A percentile compares a stretch with the other conserved stretches of the same genome.
Evolutionary conservation across 1,140 invertebrate species (phyloP).

Genomic region (Ephestia elutella): DNA sequence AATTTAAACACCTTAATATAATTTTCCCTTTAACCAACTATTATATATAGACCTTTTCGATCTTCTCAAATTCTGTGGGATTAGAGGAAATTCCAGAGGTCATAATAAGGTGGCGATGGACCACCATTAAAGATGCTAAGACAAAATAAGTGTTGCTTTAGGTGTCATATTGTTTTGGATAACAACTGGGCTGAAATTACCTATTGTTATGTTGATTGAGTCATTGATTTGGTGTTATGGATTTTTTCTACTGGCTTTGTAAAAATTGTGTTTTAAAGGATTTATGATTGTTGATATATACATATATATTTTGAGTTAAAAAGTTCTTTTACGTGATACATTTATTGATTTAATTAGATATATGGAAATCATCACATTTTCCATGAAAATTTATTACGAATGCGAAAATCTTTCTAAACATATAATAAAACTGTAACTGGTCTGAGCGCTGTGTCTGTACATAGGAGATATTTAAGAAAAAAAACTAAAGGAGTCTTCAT

Average conservation of each 20-base stretch:
- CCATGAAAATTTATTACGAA: too few relatives aligned
- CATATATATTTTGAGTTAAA: too few relatives aligned
- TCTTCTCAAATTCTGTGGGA: neutral
- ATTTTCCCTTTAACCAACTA: slow-evolving; percentile 21
- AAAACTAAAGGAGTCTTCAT: too few relatives aligned
- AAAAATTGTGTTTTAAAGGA: too few relatives aligned
- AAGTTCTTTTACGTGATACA: too few relatives aligned
- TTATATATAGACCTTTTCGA: slow-evolving; percentile 10
- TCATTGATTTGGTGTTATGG: slow-evolving; percentile 15
- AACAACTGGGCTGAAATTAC: slow-evolving; percentile 16
- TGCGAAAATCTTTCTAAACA: too few relatives aligned
- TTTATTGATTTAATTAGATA: too few relatives aligned
- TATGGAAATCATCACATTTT: too few relatives aligned
- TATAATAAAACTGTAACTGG: too few relatives aligned
- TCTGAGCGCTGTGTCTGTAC: too few relatives aligned
- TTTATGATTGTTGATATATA: too few relatives aligned
- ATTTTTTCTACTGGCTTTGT: neutral
- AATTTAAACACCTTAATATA: slow-evolving; percentile 38
- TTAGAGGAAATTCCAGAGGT: slow-evolving; percentile 12
- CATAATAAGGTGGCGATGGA: slow-evolving; percentile 9
- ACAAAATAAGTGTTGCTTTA: slow-evolving; percentile 23
- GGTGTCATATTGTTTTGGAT: slow-evolving; percentile 25
- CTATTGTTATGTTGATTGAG: slow-evolving; percentile 29
- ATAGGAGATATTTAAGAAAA: too few relatives aligned
- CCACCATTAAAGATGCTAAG: slow-evolving; percentile 14